phyloP scores from a whole-genome alignment of 2,888 invertebrate species.

The Aquatica leii region DNA sequence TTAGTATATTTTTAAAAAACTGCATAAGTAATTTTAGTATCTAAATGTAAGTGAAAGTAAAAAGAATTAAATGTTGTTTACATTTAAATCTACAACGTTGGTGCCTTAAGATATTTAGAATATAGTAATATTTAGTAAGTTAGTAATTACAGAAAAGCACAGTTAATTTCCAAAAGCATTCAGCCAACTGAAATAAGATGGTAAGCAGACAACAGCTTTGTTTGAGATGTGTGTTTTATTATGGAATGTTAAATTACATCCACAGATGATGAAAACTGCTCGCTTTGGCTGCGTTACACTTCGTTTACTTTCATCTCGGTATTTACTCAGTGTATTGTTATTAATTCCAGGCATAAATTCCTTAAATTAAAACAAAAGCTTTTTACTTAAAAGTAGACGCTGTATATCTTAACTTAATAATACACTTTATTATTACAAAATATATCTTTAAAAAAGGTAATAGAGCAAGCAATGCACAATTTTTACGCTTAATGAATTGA shows the following conservation, averaged over 20 bases:
- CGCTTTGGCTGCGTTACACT: constrained; percentile 34
- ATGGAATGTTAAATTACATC: constrained; percentile 44
- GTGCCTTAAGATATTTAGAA: constrained; percentile 6
- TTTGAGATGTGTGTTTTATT: constrained; percentile 42
- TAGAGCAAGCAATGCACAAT: constrained; percentile 17
- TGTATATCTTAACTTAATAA: not conserved
- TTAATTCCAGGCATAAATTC: constrained; percentile 42
- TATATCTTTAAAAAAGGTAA: constrained; percentile 13
- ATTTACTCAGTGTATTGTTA: constrained; percentile 44
- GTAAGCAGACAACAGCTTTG: constrained; percentile 34
- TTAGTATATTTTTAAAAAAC: too few relatives aligned
- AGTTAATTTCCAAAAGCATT: constrained; percentile 41
- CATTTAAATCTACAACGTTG: not conserved
- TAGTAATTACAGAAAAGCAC: constrained; percentile 41
- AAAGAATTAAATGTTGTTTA: not conserved
- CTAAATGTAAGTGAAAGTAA: too few relatives aligned
- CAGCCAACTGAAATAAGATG: constrained; percentile 41
- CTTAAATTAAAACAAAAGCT: constrained; percentile 37
- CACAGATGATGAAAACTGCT: constrained; percentile 43
- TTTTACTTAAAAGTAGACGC: constrained; percentile 19
- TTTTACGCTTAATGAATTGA: constrained; percentile 34
- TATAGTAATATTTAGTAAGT: constrained; percentile 37
- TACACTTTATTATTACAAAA: not conserved
- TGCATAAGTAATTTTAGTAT: too few relatives aligned
- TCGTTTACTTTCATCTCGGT: constrained; percentile 39